Percentiles rank a stretch among this genome's conserved stretches.
Conservation (phyloP, 92 coral and sea anemone genomes). For the Anthopleura xanthogrammica region DNA sequence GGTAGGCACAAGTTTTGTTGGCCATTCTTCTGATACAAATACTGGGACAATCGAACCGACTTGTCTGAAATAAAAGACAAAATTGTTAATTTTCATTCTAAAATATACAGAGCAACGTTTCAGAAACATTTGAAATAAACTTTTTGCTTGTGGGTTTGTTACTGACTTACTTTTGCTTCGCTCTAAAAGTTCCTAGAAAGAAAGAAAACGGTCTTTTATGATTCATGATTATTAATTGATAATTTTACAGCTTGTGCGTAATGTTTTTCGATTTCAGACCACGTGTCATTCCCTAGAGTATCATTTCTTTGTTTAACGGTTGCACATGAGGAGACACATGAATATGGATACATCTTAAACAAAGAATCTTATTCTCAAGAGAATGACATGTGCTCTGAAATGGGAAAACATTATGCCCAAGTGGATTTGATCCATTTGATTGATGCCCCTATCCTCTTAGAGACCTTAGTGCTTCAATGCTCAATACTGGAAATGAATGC, state of each 20-base stretch:
- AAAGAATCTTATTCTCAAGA: too few relatives aligned
- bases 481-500: too few relatives aligned
- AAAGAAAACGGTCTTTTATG: neutral
- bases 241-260: too few relatives aligned
- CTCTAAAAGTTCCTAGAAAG: constrained; percentile 64
- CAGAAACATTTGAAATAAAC: neutral
- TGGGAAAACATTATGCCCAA: too few relatives aligned
- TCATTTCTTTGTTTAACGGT: too few relatives aligned
- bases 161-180: constrained; percentile 52
- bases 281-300: neutral
- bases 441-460: too few relatives aligned
- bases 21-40: constrained; percentile 74
- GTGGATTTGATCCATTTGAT: too few relatives aligned
- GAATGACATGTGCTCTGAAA: too few relatives aligned
- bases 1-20: constrained; percentile 76
- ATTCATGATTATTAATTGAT: neutral
- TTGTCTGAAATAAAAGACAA: constrained; percentile 39
- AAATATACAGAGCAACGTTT: neutral
- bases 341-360: too few relatives aligned
- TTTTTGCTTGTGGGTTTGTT: neutral
- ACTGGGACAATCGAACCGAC: constrained; percentile 75
- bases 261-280: neutral
- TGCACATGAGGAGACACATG: too few relatives aligned
- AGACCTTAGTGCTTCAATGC: too few relatives aligned
- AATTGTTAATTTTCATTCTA: too few relatives aligned